Evolutionary conservation across 2,888 invertebrate species (phyloP).

Genomic region (Physocephala rufipes): DNA sequence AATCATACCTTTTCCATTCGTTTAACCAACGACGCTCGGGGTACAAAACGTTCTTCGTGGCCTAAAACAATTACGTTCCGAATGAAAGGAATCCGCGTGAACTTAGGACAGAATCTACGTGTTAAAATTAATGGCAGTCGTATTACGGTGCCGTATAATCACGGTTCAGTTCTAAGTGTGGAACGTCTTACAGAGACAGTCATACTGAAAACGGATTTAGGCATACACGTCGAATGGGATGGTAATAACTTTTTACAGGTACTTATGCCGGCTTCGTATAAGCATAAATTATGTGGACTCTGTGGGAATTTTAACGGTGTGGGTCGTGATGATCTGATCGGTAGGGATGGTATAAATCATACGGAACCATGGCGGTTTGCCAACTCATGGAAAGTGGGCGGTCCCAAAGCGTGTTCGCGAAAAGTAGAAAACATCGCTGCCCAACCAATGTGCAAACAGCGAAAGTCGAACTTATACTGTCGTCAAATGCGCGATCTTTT

Average conservation of each 20-base stretch:
- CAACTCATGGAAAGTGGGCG: constrained; percentile 90
- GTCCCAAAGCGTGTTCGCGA: constrained; percentile 76
- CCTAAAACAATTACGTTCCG: constrained; percentile 87
- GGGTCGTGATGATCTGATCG: constrained; percentile 84
- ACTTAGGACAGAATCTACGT: constrained; percentile 84
- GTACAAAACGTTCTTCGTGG: constrained; percentile 85
- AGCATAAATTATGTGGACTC: constrained; percentile 84
- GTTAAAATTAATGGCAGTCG: constrained; percentile 86
- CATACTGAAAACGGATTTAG: constrained; percentile 76
- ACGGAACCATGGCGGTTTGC: constrained; percentile 80
- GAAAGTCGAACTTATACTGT: constrained; percentile 68
- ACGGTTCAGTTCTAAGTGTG: constrained; percentile 70
- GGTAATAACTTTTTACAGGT: constrained; percentile 93
- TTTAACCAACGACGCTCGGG: constrained; percentile 86
- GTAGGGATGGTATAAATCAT: constrained; percentile 74
- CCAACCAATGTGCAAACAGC: constrained; percentile 68
- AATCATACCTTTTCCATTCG: constrained; percentile 84
- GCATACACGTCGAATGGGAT: constrained; percentile 90
- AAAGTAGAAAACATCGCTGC: constrained; percentile 66
- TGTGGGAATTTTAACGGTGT: constrained; percentile 95
- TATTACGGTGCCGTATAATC: constrained; percentile 75
- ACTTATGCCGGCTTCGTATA: constrained; percentile 77
- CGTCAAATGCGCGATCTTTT: constrained; percentile 72
- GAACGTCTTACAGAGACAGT: constrained; percentile 72
- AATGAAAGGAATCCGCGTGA: constrained; percentile 78